phyloP scores from a whole-genome alignment of 2,113 vertebrate genomes.

The Pungitius pungitius region DNA sequence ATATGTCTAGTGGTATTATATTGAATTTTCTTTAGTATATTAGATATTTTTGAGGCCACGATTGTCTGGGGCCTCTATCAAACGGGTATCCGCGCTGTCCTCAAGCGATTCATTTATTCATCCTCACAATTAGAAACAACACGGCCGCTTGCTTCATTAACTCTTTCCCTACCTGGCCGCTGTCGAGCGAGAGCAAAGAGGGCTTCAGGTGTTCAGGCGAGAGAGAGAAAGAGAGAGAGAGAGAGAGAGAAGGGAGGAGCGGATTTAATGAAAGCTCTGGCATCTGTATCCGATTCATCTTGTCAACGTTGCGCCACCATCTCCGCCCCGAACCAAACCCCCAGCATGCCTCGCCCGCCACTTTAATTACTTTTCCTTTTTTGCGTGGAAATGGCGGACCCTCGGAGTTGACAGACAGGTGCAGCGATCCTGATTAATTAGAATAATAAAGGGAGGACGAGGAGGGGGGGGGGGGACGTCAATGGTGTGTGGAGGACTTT shows the following conservation, averaged over 20 bases:
- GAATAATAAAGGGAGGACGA: slow-evolving; percentile 73
- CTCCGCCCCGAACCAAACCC: slow-evolving; percentile 73
- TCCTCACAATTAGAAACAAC: slow-evolving; percentile 63
- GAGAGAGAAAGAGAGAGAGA: background rate
- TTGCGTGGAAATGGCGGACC: slow-evolving; percentile 59
- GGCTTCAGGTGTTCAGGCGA: slow-evolving; percentile 61
- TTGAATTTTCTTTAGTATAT: slow-evolving; percentile 33
- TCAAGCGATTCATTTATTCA: slow-evolving; percentile 68
- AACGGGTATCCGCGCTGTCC: slow-evolving; percentile 57
- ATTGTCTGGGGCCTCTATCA: slow-evolving; percentile 40
- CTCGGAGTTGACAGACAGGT: slow-evolving; percentile 77
- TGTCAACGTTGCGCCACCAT: slow-evolving; percentile 69
- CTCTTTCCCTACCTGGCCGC: slow-evolving; percentile 67
- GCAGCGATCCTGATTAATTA: slow-evolving; percentile 79
- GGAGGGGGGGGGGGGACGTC: slow-evolving; percentile 53
- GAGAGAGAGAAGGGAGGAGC: slow-evolving; percentile 30
- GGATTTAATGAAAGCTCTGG: slow-evolving; percentile 76
- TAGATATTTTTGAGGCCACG: slow-evolving; percentile 46
- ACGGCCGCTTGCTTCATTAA: slow-evolving; percentile 63
- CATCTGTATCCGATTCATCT: slow-evolving; percentile 77
- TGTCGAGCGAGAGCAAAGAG: slow-evolving; percentile 55
- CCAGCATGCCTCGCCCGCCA: slow-evolving; percentile 74
- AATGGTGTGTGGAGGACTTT: slow-evolving; percentile 53
- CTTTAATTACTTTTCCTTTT: slow-evolving; percentile 78
- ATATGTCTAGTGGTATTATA: background rate